phyloP scores from a whole-genome alignment of 2,797 vertebrate species.

The Hafferia zeledoni region DNA sequence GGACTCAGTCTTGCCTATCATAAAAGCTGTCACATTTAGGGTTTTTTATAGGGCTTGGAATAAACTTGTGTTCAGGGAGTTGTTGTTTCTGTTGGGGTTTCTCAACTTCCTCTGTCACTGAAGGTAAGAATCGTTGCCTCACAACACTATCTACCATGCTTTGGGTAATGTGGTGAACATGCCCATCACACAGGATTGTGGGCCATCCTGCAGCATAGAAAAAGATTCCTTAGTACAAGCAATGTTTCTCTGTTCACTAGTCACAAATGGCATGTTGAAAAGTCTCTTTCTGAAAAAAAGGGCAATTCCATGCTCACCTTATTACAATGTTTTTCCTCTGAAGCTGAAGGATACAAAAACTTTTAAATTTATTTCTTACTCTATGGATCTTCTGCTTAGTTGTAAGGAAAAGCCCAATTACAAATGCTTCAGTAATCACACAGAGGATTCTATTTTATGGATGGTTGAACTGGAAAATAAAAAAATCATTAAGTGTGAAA shows the following conservation, averaged over 20 bases:
- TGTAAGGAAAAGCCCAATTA: conserved; percentile 46
- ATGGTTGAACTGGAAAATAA: conserved; percentile 56
- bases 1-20: not conserved
- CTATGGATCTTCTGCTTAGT: not conserved
- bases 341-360: not conserved
- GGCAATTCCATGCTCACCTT: not conserved
- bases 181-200: not conserved
- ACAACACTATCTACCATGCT: not conserved
- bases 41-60: not conserved
- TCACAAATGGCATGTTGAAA: not conserved
- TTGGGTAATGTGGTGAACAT: accelerated
- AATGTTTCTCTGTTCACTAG: not conserved
- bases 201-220: not conserved
- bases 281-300: not conserved
- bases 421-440: conserved; percentile 46
- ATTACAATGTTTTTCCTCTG: not conserved
- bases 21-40: not conserved
- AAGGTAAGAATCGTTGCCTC: not conserved
- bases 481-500: conserved; percentile 56
- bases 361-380: not conserved
- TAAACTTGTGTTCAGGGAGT: not conserved
- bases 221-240: not conserved
- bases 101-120: not conserved
- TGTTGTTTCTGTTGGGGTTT: not conserved
- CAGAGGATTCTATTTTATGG: conserved; percentile 46